Evolutionary conservation across 2,888 invertebrate genomes (phyloP).

Genomic region (Leucozona laternaria): DNA sequence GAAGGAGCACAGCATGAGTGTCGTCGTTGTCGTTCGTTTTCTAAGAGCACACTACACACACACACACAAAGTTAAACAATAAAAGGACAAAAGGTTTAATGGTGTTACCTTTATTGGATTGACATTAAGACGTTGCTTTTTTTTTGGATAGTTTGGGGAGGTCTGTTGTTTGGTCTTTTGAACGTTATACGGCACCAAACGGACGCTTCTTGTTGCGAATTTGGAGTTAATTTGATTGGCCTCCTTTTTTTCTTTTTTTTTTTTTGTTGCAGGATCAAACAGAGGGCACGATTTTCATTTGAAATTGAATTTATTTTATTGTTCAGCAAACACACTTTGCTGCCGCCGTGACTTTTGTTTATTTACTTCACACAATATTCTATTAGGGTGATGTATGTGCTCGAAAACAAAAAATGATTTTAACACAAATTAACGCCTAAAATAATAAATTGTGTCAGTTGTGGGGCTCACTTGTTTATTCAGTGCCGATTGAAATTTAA

Average conservation of each 20-base stretch:
- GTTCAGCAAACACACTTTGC: slow-evolving; percentile 33
- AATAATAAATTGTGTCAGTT: slow-evolving; percentile 46
- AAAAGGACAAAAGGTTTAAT: slow-evolving; percentile 72
- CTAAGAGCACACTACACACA: slow-evolving; percentile 8
- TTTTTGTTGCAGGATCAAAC: slow-evolving; percentile 68
- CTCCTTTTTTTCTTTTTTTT: slow-evolving; percentile 32
- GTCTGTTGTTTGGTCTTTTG: slow-evolving; percentile 48
- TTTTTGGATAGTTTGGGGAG: background rate
- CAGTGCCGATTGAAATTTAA: slow-evolving; percentile 36
- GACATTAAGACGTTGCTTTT: slow-evolving; percentile 62
- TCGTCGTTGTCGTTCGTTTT: slow-evolving; percentile 21
- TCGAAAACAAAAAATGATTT: slow-evolving; percentile 36
- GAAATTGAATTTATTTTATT: slow-evolving; percentile 73
- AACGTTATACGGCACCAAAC: slow-evolving; percentile 20
- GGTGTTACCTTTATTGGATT: slow-evolving; percentile 75
- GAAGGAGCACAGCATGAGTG: slow-evolving; percentile 25
- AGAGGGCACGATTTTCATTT: slow-evolving; percentile 69
- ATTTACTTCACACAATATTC: background rate
- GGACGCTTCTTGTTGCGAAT: slow-evolving; percentile 44
- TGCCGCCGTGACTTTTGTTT: background rate
- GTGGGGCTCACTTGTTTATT: slow-evolving; percentile 11
- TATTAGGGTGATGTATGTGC: background rate
- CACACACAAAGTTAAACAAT: background rate
- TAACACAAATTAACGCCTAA: slow-evolving; percentile 47
- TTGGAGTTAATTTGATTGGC: slow-evolving; percentile 62